Evolutionary conservation across 2,797 vertebrate species (phyloP), one percentile per base, ranked within the genome.

Genomic region (Sebastes miniatus): DNA sequence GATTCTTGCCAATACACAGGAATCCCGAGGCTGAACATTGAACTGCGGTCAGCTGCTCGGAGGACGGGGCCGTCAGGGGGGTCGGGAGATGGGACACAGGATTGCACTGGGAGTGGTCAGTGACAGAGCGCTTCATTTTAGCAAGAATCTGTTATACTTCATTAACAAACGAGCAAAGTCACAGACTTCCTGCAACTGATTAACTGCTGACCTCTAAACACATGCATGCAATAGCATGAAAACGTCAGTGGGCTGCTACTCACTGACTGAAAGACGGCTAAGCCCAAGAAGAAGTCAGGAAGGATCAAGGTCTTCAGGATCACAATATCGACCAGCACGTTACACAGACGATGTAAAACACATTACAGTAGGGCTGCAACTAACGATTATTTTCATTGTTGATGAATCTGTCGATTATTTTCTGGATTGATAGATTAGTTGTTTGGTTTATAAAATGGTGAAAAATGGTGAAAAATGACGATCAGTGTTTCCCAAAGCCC

Each of bases 1-100:
- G 43, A 47, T 18, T 47, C 43, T 47, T 47, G 16, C 43, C 16
- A 20, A 47, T 47, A 0, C 43, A 18, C 43, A 43, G 31, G 66
- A 69, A 77, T 14, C 14, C 47, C 24, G 61, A 57, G 34, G 11
- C 52, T 43, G 39, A 22, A 58, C 22, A 16, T 13, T 69, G 22
- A 69, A 25, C 71, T 67, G 24, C 56, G 67, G 65, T 81, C 80
- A 86, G 79, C 79, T 75, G 89, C 75, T 80, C 20, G 2, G 54
- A 65, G 67, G 27, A 76, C 6, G 63, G 9, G 43, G 70, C 56
- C 13, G 47, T 34, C 10, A 39, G 3, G 67, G 50, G 64, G 67
- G 16, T 69, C 13, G 29, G 29, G 50, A 31, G 62, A 52, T 32
- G 14, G 54, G 25, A 69, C 29, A 58, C 43, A 47, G 16, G 43